A percentile compares a stretch with the other conserved stretches of the same genome.
Conservation (phyloP, 2,113 vertebrate species). For the Ammodramus savannarum region DNA sequence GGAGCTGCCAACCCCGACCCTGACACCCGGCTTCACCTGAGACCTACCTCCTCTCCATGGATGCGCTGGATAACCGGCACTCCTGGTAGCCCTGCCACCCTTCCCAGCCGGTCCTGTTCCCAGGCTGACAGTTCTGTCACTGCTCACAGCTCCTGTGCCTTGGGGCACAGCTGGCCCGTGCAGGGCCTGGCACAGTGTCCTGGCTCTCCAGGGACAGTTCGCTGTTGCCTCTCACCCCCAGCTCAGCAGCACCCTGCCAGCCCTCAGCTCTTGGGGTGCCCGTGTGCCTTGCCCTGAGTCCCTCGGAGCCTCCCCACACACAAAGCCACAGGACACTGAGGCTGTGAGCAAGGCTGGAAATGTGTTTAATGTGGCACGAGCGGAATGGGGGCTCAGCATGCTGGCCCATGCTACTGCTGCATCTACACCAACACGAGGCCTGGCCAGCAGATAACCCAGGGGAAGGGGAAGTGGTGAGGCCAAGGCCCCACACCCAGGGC, state of each 20-base stretch:
- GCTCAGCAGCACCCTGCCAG: not conserved
- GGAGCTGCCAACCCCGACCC: accelerated
- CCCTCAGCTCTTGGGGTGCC: accelerated
- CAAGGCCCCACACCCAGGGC: not conserved
- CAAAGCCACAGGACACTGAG: not conserved
- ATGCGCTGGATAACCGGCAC: accelerated
- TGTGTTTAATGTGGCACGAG: conserved; percentile 37
- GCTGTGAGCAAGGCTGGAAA: not conserved
- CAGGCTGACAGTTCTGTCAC: no score
- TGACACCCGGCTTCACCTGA: accelerated
- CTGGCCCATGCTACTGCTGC: not conserved
- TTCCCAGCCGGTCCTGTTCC: not conserved
- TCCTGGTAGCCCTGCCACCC: not conserved
- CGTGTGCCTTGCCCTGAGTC: not conserved
- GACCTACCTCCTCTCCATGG: accelerated
- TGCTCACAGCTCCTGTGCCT: not conserved
- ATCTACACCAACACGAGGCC: not conserved
- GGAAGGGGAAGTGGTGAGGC: not conserved
- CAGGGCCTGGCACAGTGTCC: not conserved
- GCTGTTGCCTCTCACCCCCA: not conserved
- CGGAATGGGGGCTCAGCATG: not conserved
- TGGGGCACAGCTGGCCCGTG: accelerated
- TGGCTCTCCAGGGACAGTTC: accelerated
- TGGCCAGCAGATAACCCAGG: not conserved
- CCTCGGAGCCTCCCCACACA: accelerated